phyloP scores from a whole-genome alignment of 2,797 vertebrate genomes.

The Typhlichthys eigenmanni region DNA sequence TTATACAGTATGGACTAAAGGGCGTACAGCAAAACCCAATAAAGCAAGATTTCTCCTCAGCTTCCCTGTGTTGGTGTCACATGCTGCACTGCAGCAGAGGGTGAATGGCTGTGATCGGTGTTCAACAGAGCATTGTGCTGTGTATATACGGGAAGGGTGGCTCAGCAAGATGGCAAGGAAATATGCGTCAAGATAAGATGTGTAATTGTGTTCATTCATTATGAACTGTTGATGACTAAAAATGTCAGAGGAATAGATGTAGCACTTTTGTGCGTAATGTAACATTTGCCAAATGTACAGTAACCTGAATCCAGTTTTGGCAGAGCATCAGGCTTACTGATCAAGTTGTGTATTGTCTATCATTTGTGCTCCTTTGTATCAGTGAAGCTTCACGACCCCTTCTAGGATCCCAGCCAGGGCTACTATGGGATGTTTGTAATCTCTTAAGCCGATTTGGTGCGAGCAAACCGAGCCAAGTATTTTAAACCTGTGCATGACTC shows the following conservation, averaged over 20 bases:
- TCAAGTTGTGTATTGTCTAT: slow-evolving; percentile 21
- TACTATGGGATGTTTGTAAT: slow-evolving; percentile 63
- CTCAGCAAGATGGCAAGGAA: no score
- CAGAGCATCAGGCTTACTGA: slow-evolving; percentile 2
- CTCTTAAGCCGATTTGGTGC: slow-evolving; percentile 64
- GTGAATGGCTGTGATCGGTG: no score
- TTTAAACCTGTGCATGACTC: slow-evolving; percentile 44
- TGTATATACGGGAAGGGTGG: no score
- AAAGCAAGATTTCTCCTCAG: no score
- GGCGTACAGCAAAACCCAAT: no score
- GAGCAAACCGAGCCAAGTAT: slow-evolving; percentile 45
- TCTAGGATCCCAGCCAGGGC: slow-evolving; percentile 32
- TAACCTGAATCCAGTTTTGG: slow-evolving; percentile 7
- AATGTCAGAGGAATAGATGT: slow-evolving; percentile 26
- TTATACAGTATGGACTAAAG: background rate
- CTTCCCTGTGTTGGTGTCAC: no score
- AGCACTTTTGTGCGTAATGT: slow-evolving; percentile 19
- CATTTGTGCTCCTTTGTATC: slow-evolving; percentile 37
- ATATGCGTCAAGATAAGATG: no score
- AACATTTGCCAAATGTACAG: slow-evolving; percentile 10
- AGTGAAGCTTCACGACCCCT: slow-evolving; percentile 26
- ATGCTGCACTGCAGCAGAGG: no score
- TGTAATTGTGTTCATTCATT: no score
- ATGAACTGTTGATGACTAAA: slow-evolving; percentile 6
- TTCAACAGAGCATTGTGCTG: no score